Evolutionary conservation across 1,140 invertebrate species (phyloP), one percentile per base, ranked within the genome.

Genomic region (Drosophila novamexicana): DNA sequence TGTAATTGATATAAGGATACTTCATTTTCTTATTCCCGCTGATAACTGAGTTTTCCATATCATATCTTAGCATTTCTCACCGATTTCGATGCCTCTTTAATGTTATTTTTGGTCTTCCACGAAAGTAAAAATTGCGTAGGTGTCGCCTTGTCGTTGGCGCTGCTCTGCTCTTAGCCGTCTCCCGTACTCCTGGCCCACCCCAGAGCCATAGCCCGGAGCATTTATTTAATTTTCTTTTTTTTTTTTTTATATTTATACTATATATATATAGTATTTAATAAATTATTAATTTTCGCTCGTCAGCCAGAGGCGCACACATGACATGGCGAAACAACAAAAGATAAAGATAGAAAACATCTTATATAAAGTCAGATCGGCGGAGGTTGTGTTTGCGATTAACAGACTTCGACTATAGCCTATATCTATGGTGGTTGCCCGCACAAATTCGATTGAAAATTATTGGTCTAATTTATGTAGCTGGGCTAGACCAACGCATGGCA

Each of bases 211-310:
- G 9, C 29, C 2, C 39, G 22, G 14, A 50, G 44, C 52, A 32
- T 52, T 58, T 64, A 14, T 65, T 72, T 64, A 37, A 52, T 66
- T 66, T 54, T 40, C 32, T 44, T 42, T 45, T 56, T 39, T 18
- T 67, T 61, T 56, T 68, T 42, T 44, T 14, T 34, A 14, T 14
- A 14, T 14, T 14, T 14, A 40, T 36, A 57, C 12, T 34, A 36
- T 80, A 52, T 80, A 52, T 53, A 64, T 76, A 68, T 83, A 77
- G 77, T 80, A 86, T 86, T 85, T 86, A 85, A 85, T 85, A 85
- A 85, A 86, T 85, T 85, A 85, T 85, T 85, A 85, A 86, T 79
- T 81, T 86, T 81, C 50, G 54, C 65, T 50, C 75, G 54, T 29
- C 22, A 29, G 22, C 22, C 22, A 4, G 22, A 29, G 22, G 4